Evolutionary conservation across 2,888 invertebrate species (phyloP).

Genomic region (Anagyrus pseudococci): DNA sequence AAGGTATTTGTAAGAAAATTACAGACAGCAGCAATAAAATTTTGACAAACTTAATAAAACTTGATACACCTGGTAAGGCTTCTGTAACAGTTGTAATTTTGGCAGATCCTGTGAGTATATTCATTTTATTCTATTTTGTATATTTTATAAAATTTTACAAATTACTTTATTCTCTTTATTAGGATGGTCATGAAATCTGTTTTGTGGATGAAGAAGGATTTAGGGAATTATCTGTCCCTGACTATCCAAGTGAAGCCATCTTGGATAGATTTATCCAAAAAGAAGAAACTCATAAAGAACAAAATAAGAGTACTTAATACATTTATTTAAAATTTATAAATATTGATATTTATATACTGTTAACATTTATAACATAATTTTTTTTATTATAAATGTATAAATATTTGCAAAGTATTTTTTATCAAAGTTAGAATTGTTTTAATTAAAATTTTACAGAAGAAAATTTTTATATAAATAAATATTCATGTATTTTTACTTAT

Average conservation of each 20-base stretch:
- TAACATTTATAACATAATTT: neutral
- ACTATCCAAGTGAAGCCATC: slow-evolving; percentile 81
- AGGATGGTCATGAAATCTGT: slow-evolving; percentile 97
- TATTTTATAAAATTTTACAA: slow-evolving; percentile 3
- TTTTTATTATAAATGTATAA: neutral
- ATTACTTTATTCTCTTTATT: slow-evolving; percentile 43
- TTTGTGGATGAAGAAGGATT: slow-evolving; percentile 98
- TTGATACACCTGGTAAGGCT: slow-evolving; percentile 97
- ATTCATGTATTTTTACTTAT: too few relatives aligned
- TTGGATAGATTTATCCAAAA: slow-evolving; percentile 78
- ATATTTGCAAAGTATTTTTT: slow-evolving; percentile 1
- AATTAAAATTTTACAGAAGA: too few relatives aligned
- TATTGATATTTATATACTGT: slow-evolving; percentile 9
- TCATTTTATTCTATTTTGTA: slow-evolving; percentile 63
- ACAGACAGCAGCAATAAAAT: slow-evolving; percentile 76
- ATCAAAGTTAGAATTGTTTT: too few relatives aligned
- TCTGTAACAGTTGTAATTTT: slow-evolving; percentile 95
- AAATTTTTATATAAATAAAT: too few relatives aligned
- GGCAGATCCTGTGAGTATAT: slow-evolving; percentile 80
- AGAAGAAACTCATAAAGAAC: slow-evolving; percentile 63
- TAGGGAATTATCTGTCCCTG: slow-evolving; percentile 83
- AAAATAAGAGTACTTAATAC: neutral
- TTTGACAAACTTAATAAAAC: slow-evolving; percentile 86
- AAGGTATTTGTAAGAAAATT: slow-evolving; percentile 77
- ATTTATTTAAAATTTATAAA: neutral